Conservation (phyloP, 2,888 invertebrate species). For the Oxycera nigricornis region DNA sequence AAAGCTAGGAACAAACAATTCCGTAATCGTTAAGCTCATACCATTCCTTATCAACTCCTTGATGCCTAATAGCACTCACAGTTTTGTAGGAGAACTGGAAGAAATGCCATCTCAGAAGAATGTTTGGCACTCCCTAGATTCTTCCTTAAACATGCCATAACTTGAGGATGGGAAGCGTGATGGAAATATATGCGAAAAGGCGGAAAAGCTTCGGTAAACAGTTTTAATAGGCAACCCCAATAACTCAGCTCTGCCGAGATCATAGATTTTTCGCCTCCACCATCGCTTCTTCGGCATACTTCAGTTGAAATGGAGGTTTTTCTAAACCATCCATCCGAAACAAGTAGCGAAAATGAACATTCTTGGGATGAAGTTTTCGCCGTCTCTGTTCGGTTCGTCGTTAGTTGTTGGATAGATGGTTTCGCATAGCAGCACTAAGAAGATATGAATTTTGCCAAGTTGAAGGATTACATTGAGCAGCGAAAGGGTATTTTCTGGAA, state of each 20-base stretch:
- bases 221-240: constrained; percentile 35
- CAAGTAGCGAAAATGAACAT: constrained; percentile 30
- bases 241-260: constrained; percentile 18
- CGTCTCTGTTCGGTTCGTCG: neutral
- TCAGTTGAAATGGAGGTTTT: neutral
- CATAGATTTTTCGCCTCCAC: constrained; percentile 21
- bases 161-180: neutral
- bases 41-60: neutral
- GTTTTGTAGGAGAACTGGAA: constrained; percentile 25
- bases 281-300: neutral
- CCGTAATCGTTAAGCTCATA: constrained; percentile 38
- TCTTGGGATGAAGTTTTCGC: constrained; percentile 32
- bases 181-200: neutral
- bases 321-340: constrained; percentile 23
- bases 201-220: constrained; percentile 35
- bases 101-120: constrained; percentile 35
- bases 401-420: neutral
- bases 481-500: neutral
- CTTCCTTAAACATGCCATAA: neutral
- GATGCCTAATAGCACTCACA: constrained; percentile 21
- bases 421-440: neutral
- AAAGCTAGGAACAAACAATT: constrained; percentile 42
- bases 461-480: constrained; percentile 17
- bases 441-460: constrained; percentile 16
- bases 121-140: constrained; percentile 18